Evolutionary conservation across 2,113 vertebrate species (phyloP), one percentile per base, ranked within the genome.

Genomic region (Eubucco bourcierii): DNA sequence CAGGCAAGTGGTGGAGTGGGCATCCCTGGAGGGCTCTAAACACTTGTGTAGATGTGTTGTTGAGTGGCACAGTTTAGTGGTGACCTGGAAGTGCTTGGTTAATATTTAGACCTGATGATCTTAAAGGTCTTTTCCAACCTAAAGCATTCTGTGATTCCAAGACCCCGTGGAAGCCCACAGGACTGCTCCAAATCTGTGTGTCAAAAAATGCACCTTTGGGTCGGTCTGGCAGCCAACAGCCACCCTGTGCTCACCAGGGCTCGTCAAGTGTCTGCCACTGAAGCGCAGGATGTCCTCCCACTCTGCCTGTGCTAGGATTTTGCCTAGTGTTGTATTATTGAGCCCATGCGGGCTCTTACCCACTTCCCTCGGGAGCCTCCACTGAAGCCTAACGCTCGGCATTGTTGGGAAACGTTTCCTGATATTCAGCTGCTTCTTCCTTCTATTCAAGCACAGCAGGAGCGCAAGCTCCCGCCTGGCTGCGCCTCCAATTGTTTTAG

Each of bases 371-470:
- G 61, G 90, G 94, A 88, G 70, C n/a, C 77, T 84, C 68, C 74
- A n/a, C 73, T 0, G 3, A 78, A 94, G 74, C 84, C 84, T 25
- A 65, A 20, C 4, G 28, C 66, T 59, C 25, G 5, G 0, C 90
- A 91, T 94, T 94, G 96, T 94, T 90, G 70, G 27, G 50, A 87
- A 34, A 68, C 11, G 29, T 88, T 97, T 97, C 94, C 95, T 96
- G 94, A 92, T 50, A 91, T 95, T 95, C 93, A 95, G 94, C 89
- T 90, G 79, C 93, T 94, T 97, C 88, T 94, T 96, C 94, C 94
- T 95, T 87, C 90, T 58, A 95, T 96, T 95, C 90, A 95, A 85
- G 88, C 81, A 9, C 65, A 47, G 92, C 91, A 93, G 89, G 90
- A 94, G 83, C 47, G 67, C 24, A 10, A 88, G 44, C 92, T 82